Conservation (phyloP, 2,113 vertebrate species). For the Atractosteus spatula region DNA sequence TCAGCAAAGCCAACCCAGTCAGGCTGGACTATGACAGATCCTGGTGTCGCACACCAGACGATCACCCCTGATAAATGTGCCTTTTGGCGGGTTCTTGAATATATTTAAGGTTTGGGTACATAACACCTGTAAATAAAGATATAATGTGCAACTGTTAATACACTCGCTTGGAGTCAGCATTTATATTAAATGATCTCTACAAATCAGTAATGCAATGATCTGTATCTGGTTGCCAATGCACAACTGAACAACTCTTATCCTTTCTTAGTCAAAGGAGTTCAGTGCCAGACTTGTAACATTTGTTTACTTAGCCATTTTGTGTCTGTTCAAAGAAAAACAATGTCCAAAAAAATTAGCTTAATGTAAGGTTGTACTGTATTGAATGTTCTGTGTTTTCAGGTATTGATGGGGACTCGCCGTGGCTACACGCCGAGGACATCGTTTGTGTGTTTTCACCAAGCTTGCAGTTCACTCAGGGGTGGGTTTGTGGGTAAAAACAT, state of each 20-base stretch:
- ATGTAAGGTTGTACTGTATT: constrained; percentile 16
- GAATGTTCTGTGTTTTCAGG: constrained; percentile 16
- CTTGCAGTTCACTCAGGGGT: constrained; percentile 11
- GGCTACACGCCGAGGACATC: background rate
- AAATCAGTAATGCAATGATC: constrained; percentile 58
- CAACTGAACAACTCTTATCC: constrained; percentile 57
- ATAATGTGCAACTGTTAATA: constrained; percentile 66
- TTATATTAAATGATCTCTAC: constrained; percentile 76
- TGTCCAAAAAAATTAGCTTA: constrained; percentile 55
- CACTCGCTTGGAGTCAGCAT: constrained; percentile 63
- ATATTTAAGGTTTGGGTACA: constrained; percentile 48
- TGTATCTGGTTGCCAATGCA: constrained; percentile 69
- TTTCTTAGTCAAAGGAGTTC: constrained; percentile 70
- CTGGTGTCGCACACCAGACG: too few species aligned
- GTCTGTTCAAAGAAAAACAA: constrained; percentile 70
- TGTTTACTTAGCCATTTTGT: constrained; percentile 63
- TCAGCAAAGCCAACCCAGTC: too few species aligned
- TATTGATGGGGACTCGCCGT: constrained; percentile 3
- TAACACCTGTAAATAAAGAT: constrained; percentile 68
- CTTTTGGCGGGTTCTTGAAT: constrained; percentile 9
- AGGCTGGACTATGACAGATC: too few species aligned
- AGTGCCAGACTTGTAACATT: constrained; percentile 58
- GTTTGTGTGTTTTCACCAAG: background rate
- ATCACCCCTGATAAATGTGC: constrained; percentile 10
- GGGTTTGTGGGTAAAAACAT: background rate